Conservation (phyloP, 2,113 vertebrate genomes). For the Alces alces region DNA sequence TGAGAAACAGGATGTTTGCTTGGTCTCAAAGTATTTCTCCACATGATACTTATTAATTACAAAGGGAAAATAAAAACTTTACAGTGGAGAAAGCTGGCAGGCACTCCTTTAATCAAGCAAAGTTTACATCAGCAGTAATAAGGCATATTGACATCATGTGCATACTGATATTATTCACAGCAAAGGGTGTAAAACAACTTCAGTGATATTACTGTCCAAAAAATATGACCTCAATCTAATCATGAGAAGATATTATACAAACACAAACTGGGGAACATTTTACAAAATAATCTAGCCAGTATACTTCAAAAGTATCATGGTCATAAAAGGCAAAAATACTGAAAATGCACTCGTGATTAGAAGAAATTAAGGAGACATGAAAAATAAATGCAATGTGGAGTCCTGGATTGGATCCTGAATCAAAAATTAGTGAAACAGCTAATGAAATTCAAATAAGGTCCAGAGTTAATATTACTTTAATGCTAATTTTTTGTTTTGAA, state of each 20-base stretch:
- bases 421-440: background rate
- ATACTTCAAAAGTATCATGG: background rate
- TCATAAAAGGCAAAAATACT: background rate
- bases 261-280: background rate
- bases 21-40: background rate
- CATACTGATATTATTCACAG: background rate
- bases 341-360: background rate
- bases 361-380: background rate
- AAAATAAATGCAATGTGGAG: background rate
- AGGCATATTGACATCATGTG: background rate
- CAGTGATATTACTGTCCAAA: constrained; percentile 28
- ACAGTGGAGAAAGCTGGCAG: constrained; percentile 29
- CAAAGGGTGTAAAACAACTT: background rate
- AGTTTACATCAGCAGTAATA: constrained; percentile 23
- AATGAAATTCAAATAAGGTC: background rate
- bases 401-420: background rate
- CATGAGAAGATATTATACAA: constrained; percentile 16
- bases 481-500: background rate
- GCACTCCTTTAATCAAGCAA: constrained; percentile 42
- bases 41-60: constrained; percentile 60
- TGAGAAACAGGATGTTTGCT: constrained; percentile 19
- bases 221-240: background rate
- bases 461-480: background rate
- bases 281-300: background rate
- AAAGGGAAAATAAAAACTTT: constrained; percentile 36